phyloP scores from a whole-genome alignment of 1,140 invertebrate genomes.

The Copidosoma floridanum region DNA sequence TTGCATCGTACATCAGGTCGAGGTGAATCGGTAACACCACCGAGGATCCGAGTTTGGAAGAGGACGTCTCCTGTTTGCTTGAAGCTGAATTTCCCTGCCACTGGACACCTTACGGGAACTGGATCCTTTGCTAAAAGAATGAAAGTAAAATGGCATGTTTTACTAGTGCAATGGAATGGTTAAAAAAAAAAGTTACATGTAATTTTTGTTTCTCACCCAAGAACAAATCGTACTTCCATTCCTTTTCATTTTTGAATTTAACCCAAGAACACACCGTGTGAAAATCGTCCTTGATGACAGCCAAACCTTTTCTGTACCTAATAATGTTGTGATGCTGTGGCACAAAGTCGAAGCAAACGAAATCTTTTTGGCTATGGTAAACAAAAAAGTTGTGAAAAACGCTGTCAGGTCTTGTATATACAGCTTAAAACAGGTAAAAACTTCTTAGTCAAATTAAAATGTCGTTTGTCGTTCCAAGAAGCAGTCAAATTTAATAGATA shows the following conservation, averaged over 20 bases:
- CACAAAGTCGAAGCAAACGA: slow-evolving; percentile 94
- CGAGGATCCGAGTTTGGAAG: slow-evolving; percentile 89
- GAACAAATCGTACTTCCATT: slow-evolving; percentile 88
- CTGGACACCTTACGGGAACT: slow-evolving; percentile 88
- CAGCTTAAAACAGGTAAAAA: background rate
- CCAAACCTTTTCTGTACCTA: slow-evolving; percentile 84
- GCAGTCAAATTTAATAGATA: too few species aligned
- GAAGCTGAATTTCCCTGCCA: slow-evolving; percentile 95
- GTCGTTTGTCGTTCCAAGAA: too few species aligned
- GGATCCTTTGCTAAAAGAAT: slow-evolving; percentile 78
- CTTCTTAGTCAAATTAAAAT: background rate
- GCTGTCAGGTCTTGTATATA: too few species aligned
- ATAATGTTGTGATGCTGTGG: slow-evolving; percentile 95
- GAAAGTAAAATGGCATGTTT: slow-evolving; percentile 16
- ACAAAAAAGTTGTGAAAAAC: slow-evolving; percentile 50
- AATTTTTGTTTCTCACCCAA: slow-evolving; percentile 56
- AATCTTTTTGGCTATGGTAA: slow-evolving; percentile 98
- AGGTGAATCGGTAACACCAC: slow-evolving; percentile 90
- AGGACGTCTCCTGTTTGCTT: slow-evolving; percentile 82
- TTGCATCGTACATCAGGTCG: slow-evolving; percentile 91
- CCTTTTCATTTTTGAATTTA: slow-evolving; percentile 79
- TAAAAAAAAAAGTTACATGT: background rate
- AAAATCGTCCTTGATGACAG: slow-evolving; percentile 86
- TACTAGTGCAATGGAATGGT: too few species aligned
- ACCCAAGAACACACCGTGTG: slow-evolving; percentile 92